A percentile compares a stretch with the other conserved stretches of the same genome.
Evolutionary conservation across 2,888 invertebrate genomes (phyloP).

Genomic region (Agrochola lychnidis): DNA sequence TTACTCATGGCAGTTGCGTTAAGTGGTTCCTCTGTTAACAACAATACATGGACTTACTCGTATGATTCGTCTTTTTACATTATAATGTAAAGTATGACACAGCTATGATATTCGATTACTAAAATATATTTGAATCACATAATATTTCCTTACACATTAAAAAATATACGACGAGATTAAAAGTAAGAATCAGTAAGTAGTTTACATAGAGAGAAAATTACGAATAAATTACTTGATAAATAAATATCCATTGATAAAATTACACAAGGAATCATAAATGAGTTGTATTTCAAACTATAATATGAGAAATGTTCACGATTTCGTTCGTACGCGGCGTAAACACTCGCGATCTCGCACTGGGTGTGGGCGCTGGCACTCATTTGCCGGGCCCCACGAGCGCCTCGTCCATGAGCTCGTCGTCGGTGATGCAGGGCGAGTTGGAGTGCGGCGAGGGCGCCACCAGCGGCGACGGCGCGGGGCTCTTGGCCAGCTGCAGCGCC

Average conservation of each 20-base stretch:
- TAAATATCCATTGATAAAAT: constrained; percentile 63
- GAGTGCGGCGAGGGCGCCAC: constrained; percentile 93
- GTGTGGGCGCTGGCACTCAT: constrained; percentile 80
- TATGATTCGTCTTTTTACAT: constrained; percentile 67
- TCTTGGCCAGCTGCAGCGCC: constrained; percentile 94
- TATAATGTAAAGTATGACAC: constrained; percentile 64
- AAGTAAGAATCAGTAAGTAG: constrained; percentile 53
- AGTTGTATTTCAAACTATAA: constrained; percentile 48
- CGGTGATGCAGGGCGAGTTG: constrained; percentile 95
- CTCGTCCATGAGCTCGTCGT: constrained; percentile 97
- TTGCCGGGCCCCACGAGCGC: constrained; percentile 95
- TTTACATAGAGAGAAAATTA: constrained; percentile 58
- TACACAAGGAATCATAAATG: constrained; percentile 55
- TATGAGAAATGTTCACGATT: constrained; percentile 37
- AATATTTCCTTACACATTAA: constrained; percentile 53
- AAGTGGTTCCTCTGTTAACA: constrained; percentile 67
- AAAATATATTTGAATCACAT: constrained; percentile 64
- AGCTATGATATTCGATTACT: constrained; percentile 57
- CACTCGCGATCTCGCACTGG: constrained; percentile 10
- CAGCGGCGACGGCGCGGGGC: constrained; percentile 93
- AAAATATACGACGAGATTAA: constrained; percentile 58
- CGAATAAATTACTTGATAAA: constrained; percentile 61
- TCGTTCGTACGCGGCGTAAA: constrained; percentile 32
- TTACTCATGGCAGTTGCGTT: constrained; percentile 77
- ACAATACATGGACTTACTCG: constrained; percentile 65